phyloP scores from a whole-genome alignment of 2,888 invertebrate genomes.

The Tiliacea citrago region DNA sequence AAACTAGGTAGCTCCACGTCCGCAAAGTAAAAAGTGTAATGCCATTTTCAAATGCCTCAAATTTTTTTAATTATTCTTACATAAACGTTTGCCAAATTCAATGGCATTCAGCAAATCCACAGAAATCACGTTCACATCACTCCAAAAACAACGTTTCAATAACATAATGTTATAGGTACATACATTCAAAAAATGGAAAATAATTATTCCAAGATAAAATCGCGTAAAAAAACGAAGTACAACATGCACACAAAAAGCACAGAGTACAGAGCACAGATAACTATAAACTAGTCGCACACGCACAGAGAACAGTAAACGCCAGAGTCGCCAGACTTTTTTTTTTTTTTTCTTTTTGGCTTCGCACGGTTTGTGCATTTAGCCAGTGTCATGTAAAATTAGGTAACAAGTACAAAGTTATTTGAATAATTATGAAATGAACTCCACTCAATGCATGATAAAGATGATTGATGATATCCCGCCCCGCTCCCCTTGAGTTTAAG shows the following conservation, averaged over 20 bases:
- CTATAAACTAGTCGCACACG: too few species aligned
- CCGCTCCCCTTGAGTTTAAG: too few species aligned
- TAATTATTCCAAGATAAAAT: slow-evolving; percentile 40
- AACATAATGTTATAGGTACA: slow-evolving; percentile 38
- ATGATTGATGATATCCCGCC: too few species aligned
- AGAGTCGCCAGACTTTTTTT: too few species aligned
- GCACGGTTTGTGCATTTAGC: too few species aligned
- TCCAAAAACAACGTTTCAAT: slow-evolving; percentile 19
- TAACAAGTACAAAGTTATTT: too few species aligned
- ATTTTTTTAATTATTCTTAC: slow-evolving; percentile 44
- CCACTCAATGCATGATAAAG: too few species aligned
- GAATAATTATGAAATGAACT: too few species aligned
- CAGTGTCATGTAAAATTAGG: too few species aligned
- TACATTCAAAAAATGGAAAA: slow-evolving; percentile 31
- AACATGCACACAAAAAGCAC: slow-evolving; percentile 44
- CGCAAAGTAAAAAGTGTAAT: slow-evolving; percentile 62
- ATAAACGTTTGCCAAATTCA: slow-evolving; percentile 43
- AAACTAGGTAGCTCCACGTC: slow-evolving; percentile 64
- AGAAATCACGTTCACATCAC: slow-evolving; percentile 34
- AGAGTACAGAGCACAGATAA: too few species aligned
- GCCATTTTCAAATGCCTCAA: slow-evolving; percentile 56
- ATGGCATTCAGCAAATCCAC: slow-evolving; percentile 9
- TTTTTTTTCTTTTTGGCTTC: too few species aligned
- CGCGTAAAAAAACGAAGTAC: slow-evolving; percentile 21
- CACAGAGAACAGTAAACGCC: slow-evolving; percentile 13